Conservation (phyloP, 2,797 vertebrate genomes). For the Morus bassanus region DNA sequence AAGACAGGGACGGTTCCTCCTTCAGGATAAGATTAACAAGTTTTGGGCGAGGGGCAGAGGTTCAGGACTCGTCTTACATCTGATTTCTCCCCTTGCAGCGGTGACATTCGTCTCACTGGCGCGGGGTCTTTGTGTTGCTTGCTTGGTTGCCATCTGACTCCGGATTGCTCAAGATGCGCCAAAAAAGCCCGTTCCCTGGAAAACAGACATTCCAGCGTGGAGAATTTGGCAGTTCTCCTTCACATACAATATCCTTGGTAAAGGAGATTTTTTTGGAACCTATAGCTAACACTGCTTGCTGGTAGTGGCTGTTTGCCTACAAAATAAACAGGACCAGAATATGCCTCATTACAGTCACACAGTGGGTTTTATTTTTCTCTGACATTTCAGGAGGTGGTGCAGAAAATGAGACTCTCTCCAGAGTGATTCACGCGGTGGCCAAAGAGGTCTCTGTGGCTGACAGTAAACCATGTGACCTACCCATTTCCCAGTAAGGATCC, state of each 20-base stretch:
- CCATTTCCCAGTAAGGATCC: constrained; percentile 47
- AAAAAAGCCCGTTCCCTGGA: not conserved
- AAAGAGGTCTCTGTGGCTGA: constrained; percentile 54
- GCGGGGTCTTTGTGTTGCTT: accelerated
- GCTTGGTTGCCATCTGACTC: not conserved
- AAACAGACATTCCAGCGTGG: constrained; percentile 61
- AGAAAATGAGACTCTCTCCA: constrained; percentile 52
- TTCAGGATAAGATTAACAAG: not conserved
- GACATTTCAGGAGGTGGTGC: constrained; percentile 42
- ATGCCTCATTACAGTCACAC: constrained; percentile 40
- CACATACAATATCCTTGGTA: not conserved
- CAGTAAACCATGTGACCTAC: constrained; percentile 62
- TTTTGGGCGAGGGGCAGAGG: not conserved
- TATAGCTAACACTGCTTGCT: not conserved
- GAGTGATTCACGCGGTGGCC: constrained; percentile 36
- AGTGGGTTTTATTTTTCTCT: constrained; percentile 55
- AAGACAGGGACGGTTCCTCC: not conserved
- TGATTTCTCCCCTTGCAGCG: not conserved
- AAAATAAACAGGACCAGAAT: constrained; percentile 51
- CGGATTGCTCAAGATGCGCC: not conserved
- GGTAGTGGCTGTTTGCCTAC: constrained; percentile 35
- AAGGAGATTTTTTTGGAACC: constrained; percentile 45
- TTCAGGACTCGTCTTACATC: not conserved
- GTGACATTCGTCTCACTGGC: not conserved
- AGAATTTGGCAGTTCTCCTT: constrained; percentile 44